phyloP scores from a whole-genome alignment of 2,113 vertebrate species.

The Pomatorhinus ruficollis region DNA sequence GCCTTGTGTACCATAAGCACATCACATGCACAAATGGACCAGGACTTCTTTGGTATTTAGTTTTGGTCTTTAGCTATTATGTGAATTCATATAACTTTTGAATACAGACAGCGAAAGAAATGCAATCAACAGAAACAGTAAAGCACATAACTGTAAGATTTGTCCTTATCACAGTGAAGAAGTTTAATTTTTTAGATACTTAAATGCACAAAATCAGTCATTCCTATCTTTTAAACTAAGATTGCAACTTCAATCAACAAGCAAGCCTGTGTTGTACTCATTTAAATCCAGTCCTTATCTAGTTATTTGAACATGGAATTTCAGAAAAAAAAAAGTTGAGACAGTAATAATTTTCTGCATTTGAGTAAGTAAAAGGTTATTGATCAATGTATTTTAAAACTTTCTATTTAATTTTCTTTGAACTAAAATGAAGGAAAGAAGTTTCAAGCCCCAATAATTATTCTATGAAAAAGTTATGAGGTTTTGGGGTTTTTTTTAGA shows the following conservation, averaged over 20 bases:
- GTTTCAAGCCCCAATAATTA: not conserved
- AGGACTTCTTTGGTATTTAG: not conserved
- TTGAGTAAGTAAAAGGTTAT: not conserved
- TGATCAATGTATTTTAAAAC: not conserved
- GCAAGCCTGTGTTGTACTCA: not conserved
- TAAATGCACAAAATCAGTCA: not conserved
- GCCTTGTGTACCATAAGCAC: not conserved
- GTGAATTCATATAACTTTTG: not conserved
- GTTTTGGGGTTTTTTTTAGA: not conserved
- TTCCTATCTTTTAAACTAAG: constrained; percentile 1
- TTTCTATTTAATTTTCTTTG: not conserved
- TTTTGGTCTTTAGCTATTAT: not conserved
- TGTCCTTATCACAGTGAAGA: not conserved
- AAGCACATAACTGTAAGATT: not conserved
- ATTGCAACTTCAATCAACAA: not conserved
- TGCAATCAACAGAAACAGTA: not conserved
- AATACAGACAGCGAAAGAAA: not conserved
- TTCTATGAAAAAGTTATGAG: not conserved
- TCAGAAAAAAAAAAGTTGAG: not conserved
- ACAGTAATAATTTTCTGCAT: not conserved
- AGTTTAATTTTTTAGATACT: not conserved
- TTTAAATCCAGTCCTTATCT: not conserved
- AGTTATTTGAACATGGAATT: not conserved
- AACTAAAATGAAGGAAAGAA: not conserved
- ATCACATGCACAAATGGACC: not conserved